Evolutionary conservation across 2,888 invertebrate species (phyloP), one percentile per base, ranked within the genome.

Genomic region (Galerucella nymphaeae): DNA sequence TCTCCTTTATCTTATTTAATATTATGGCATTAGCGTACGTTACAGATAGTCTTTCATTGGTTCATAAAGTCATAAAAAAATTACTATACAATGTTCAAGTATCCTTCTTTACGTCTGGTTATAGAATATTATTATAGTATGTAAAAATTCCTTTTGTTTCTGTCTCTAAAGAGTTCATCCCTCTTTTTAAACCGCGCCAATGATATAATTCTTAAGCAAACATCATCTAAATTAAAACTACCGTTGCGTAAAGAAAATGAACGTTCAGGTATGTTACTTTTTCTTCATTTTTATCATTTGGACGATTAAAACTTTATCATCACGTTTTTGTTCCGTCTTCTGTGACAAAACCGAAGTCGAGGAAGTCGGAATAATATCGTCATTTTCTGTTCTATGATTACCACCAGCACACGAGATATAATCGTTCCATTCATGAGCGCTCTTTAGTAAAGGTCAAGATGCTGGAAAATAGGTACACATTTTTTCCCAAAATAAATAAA

Each of bases 221-320:
- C 73, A 75, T 65, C 71, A 75, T 75, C 73, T 75, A 75, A 75
- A 73, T 75, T 75, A 73, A 75, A 75, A 75, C 70, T 72, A 73
- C 66, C 69, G 61, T 71, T 68, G 69, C 75, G 73, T 71, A 58
- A 70, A 71, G 70, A 66, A 73, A 76, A 74, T 72, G 71, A 59
- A 65, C 65, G 73, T 73, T 72, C 76, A 68, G 74, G 75, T 75
- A 77, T 65, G 75, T 77, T 75, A 76, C 74, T 75, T 73, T 53
- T 53, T 76, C 30, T 72, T 69, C 72, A 71, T 71, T 73, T 48
- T 62, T 71, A 77, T 74, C 66, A 69, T 74, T 75, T 64, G 71
- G 57, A 48, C 69, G 74, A 77, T 77, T 78, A 75, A 74, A 76
- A 71, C 16, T 75, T 77, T 75, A 71, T 78, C 77, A 74, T 75